Evolutionary conservation across 1,140 invertebrate species (phyloP).

Genomic region (Danaus melanippus): DNA sequence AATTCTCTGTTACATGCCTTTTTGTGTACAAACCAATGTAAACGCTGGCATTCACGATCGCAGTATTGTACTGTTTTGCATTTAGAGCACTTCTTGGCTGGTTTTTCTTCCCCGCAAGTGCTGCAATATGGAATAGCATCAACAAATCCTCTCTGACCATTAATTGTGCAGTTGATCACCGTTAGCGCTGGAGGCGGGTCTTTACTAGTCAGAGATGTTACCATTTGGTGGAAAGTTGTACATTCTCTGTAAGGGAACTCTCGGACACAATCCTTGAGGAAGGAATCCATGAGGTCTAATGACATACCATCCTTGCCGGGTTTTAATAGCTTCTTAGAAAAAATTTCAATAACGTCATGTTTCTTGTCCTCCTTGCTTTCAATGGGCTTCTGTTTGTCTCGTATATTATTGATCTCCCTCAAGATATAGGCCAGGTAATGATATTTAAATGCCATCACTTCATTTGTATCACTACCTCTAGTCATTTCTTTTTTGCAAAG

Average conservation of each 20-base stretch:
- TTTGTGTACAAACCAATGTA: conserved; percentile 98
- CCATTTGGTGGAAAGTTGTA: conserved; percentile 89
- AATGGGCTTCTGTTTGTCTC: conserved; percentile 74
- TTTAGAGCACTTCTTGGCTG: conserved; percentile 94
- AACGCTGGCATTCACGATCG: conserved; percentile 91
- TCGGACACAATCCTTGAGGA: conserved; percentile 87
- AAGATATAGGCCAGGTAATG: conserved; percentile 88
- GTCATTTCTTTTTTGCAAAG: conserved; percentile 93
- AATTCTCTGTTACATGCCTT: conserved; percentile 81
- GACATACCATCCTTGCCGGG: conserved; percentile 82
- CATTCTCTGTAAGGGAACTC: conserved; percentile 91
- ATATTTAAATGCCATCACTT: conserved; percentile 93
- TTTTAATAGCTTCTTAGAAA: conserved; percentile 83
- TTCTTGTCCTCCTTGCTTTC: conserved; percentile 74
- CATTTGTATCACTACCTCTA: conserved; percentile 86
- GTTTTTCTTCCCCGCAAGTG: conserved; percentile 91
- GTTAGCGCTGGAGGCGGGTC: conserved; percentile 79
- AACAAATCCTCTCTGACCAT: conserved; percentile 86
- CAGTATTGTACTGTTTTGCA: conserved; percentile 97
- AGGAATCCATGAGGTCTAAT: conserved; percentile 85
- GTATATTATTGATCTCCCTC: conserved; percentile 78
- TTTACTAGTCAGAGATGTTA: conserved; percentile 79
- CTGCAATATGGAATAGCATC: conserved; percentile 84
- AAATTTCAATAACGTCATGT: conserved; percentile 79
- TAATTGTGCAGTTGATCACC: conserved; percentile 88